Base-by-base conservation (phyloP, 2,888 invertebrate species). In the Nomada fucata region DNA sequence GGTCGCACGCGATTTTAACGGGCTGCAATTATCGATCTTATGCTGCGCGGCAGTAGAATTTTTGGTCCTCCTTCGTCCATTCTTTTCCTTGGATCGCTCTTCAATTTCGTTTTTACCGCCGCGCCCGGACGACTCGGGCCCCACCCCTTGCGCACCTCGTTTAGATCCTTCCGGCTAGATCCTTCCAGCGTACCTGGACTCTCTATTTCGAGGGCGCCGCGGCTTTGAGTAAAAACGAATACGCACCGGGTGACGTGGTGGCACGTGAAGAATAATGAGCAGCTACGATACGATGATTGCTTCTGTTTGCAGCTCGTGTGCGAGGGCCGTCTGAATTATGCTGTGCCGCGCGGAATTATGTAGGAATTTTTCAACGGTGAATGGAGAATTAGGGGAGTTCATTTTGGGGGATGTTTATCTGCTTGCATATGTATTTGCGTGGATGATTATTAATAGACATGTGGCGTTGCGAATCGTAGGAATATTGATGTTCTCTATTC, bases 1-100 rank as follows among this genome's bases (percentile, higher is more conserved):
- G 81, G 85, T 88, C 86, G 87, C 90, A 91, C 90, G 91, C 90
- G 90, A 91, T 91, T 91, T 90, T 87, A 88, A 88, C 86, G 90
- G 86, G 85, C 88, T 53, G 84, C 89, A 91, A 91, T 91, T 91
- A 91, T 88, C 86, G 80, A 91, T 90, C 89, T 88, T 84, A 79
- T 86, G 79, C 86, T 86, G 86, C 85, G 85, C 52, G 79, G 76
- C 44, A 77, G 47, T 53, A 53, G 79, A 83, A 85, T 77, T 79
- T 67, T 59, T 59, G 52, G 20, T 68, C 69, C 73, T 78, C 36
- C 50, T 29, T 10, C 53, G 52, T 47, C 26, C 29, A n/a, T 50
- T 52, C 53, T 42, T 26, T 68, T 42, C 18, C 26, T 11, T 18
- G 23, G n/a, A 42, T 50, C 50, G 4, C n/a, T 70, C 53, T 53